Conservation (phyloP, 2,797 vertebrate genomes). For the Rhincodon typus region DNA sequence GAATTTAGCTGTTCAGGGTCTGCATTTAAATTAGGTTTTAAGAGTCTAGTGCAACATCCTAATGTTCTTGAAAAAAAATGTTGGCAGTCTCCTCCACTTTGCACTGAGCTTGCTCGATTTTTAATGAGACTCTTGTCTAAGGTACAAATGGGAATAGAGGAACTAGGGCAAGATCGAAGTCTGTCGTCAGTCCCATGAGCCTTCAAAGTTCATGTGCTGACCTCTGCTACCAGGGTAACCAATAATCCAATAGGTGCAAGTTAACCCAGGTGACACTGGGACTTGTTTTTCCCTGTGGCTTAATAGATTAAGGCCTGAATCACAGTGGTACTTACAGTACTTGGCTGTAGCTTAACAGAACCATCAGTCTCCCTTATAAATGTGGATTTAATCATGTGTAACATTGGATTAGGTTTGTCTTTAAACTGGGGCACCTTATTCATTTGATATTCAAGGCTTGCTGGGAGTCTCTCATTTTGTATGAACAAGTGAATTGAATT, state of each 20-base stretch:
- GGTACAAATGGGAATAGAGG: not conserved
- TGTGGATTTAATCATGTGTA: slow-evolving; percentile 33
- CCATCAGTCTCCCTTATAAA: slow-evolving; percentile 13
- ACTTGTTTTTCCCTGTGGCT: not conserved
- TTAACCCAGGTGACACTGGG: slow-evolving; percentile 30
- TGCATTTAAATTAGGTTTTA: not conserved
- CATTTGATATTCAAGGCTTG: slow-evolving; percentile 32
- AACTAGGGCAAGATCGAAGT: not conserved
- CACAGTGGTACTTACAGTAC: not conserved
- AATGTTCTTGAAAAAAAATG: not conserved
- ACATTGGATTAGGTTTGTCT: slow-evolving; percentile 30
- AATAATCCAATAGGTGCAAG: slow-evolving; percentile 35
- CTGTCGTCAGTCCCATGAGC: not conserved
- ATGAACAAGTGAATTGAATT: slow-evolving; percentile 20
- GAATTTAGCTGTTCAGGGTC: not conserved
- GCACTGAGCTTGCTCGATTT: not conserved
- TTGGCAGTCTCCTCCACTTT: not conserved
- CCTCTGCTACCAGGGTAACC: slow-evolving; percentile 33
- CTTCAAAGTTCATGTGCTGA: not conserved
- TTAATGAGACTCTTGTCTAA: slow-evolving; percentile 22
- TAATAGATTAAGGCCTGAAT: slow-evolving; percentile 7
- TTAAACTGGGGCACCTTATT: not conserved
- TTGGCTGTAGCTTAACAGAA: not conserved
- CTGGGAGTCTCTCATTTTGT: not conserved
- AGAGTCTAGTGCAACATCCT: not conserved